Evolutionary conservation across 2,797 vertebrate species (phyloP).

Genomic region (Dendrocincla tyrannina): DNA sequence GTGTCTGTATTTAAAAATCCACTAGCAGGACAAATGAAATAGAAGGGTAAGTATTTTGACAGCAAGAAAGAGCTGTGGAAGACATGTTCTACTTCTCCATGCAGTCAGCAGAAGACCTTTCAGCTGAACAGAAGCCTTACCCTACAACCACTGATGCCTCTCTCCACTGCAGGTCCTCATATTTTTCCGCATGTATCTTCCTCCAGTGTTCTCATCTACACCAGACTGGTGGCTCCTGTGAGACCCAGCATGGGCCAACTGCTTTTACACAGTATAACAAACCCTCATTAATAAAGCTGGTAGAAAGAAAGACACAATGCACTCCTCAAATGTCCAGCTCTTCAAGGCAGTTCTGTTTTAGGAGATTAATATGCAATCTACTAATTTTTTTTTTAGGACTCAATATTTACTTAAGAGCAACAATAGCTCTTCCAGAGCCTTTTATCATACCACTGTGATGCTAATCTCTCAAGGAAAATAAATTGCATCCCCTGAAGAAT

Average conservation of each 20-base stretch:
- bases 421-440: background rate
- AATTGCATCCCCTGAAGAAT: constrained; percentile 1
- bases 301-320: background rate
- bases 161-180: background rate
- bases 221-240: background rate
- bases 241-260: background rate
- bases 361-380: background rate
- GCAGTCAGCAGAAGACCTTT: background rate
- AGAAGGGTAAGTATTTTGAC: background rate
- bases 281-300: background rate
- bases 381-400: background rate
- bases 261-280: background rate
- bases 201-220: background rate
- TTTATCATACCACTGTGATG: background rate
- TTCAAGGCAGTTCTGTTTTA: background rate
- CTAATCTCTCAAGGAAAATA: constrained; percentile 28
- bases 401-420: constrained; percentile 11
- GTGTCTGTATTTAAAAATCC: background rate
- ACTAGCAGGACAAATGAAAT: background rate
- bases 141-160: background rate
- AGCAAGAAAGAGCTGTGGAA: background rate
- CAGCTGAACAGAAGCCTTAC: background rate
- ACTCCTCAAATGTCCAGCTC: background rate
- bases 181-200: background rate
- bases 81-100: background rate